These are phyloP conservation scores for Aldrovandia affinis DNA, from an alignment of 2,797 vertebrate genomes.

Conservation along the genomic window DNA sequence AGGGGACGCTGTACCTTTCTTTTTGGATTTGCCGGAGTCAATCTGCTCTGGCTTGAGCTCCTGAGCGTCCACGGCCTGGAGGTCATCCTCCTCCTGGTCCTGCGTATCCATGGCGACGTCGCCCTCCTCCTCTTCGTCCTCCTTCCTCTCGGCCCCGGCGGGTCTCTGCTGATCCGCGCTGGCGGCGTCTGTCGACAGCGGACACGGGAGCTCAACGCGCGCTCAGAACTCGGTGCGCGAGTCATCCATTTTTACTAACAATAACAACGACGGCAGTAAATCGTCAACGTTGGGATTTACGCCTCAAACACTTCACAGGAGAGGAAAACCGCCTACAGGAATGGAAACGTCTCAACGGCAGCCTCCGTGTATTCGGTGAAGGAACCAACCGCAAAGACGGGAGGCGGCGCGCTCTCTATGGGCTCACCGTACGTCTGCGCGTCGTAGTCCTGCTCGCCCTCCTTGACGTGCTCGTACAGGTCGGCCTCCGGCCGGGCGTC, in stretches of 20 bases:
- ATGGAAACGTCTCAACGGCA: too few relatives aligned
- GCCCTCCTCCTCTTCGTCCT: slow-evolving; percentile 70
- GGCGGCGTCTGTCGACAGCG: slow-evolving; percentile 79
- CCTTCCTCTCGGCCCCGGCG: slow-evolving; percentile 61
- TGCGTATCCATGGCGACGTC: slow-evolving; percentile 80
- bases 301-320: too few relatives aligned
- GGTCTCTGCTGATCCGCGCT: slow-evolving; percentile 87
- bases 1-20: slow-evolving; percentile 60
- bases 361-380: too few relatives aligned
- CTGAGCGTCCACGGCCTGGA: slow-evolving; percentile 71
- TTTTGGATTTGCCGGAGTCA: slow-evolving; percentile 62
- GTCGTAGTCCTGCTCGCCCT: slow-evolving; percentile 79
- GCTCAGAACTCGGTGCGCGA: not conserved
- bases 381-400: too few relatives aligned
- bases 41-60: slow-evolving; percentile 85
- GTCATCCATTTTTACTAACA: not conserved
- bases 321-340: too few relatives aligned
- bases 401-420: not conserved
- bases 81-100: slow-evolving; percentile 75
- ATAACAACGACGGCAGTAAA: not conserved
- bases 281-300: too few relatives aligned
- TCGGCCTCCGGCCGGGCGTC: slow-evolving; percentile 79
- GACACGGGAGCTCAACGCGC: not conserved
- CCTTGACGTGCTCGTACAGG: slow-evolving; percentile 86
- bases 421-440: slow-evolving; percentile 90